A percentile compares a stretch with the other conserved stretches of the same genome.
Evolutionary conservation across 2,888 invertebrate genomes (phyloP).

Genomic region (Lasioglossum lativentre): DNA sequence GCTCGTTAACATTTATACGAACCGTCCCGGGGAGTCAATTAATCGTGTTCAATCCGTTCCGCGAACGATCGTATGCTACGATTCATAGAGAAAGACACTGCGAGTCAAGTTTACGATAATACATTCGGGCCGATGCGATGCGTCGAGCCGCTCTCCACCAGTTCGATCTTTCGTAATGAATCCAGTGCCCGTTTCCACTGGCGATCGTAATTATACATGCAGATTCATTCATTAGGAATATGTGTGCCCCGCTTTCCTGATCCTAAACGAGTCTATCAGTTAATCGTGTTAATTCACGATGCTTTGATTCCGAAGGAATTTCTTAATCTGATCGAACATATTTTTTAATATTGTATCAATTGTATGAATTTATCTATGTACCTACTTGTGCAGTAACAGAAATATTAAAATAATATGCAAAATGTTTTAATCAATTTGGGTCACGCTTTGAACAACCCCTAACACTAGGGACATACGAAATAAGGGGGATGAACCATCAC

Average conservation of each 20-base stretch:
- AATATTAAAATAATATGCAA: neutral
- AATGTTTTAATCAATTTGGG: neutral
- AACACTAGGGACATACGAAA: neutral
- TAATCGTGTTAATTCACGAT: neutral
- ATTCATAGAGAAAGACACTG: neutral
- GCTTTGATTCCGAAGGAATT: neutral
- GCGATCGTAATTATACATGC: neutral
- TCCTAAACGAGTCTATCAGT: neutral
- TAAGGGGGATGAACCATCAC: neutral
- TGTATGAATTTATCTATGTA: too few species aligned
- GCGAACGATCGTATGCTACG: slow-evolving; percentile 21
- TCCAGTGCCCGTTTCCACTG: neutral
- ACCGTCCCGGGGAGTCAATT: neutral
- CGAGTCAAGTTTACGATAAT: neutral
- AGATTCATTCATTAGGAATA: neutral
- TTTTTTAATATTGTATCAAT: too few species aligned
- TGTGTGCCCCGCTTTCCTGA: neutral
- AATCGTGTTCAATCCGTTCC: neutral
- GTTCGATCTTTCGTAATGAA: neutral
- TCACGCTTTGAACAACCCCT: neutral
- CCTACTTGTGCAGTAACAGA: too few species aligned
- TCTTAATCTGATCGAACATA: neutral
- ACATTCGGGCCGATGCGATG: neutral
- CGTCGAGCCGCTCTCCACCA: neutral
- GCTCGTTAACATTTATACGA: neutral